Evolutionary conservation across 2,113 vertebrate species (phyloP), one percentile per base, ranked within the genome.

Genomic region (Pithys albifrons): DNA sequence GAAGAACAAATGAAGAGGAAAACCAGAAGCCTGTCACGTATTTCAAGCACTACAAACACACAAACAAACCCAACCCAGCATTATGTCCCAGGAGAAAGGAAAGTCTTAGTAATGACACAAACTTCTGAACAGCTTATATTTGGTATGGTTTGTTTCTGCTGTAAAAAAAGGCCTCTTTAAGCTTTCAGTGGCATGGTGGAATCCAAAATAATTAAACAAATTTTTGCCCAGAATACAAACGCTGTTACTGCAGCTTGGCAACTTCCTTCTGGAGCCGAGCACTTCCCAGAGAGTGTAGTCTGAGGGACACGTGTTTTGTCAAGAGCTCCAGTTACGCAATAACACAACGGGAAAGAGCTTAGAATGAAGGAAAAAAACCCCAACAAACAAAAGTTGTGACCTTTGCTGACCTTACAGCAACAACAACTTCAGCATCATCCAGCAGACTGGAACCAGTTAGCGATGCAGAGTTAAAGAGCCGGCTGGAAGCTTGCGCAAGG

Each of bases 1-100:
- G 72, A 64, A 90, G n/a, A 94, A 72, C 83, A 77, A 96, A 90
- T 77, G 85, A 89, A 92, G 92, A 95, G 75, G 69, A 94, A 96
- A 97, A 85, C 78, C 93, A 96, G 92, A 92, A 93, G 89, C 85
- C 85, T 95, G 88, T 92, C 93, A 85, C 12, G 22, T 96, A 84
- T 86, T 96, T 90, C 72, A 74, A n/a, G 64, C 37, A 1, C 65
- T 89, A 84, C 89, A 92, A 95, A 91, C 65, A 58, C 33, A 94
- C 59, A 90, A 81, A 94, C 77, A 92, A 86, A 73, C 88, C 79
- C 88, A 92, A 7, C 79, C 76, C 85, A 92, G 61, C 59, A 78
- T 91, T 75, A 61, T 39, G 59, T 80, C 88, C 57, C 92, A 33
- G 65, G 81, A 73, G 92, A 91, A 95, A 89, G 69, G 69, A 86